Base-by-base conservation (phyloP, 2,797 vertebrate species). In the Benthosema pterotum region DNA sequence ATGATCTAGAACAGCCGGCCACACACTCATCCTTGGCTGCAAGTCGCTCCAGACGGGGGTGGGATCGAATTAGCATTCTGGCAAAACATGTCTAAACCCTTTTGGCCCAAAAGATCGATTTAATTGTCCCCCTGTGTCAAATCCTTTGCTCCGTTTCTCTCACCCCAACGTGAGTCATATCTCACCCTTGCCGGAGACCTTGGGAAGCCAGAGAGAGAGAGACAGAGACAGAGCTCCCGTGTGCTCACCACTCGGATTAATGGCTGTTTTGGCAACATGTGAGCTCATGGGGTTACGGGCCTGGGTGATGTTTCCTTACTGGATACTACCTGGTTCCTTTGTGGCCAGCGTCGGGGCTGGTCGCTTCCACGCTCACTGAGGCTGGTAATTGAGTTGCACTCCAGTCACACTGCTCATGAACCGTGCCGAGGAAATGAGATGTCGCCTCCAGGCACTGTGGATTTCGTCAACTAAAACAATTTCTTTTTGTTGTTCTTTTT, bases 221-320 rank as follows among this genome's bases (percentile, higher is more conserved):
- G 69, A 25, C 3, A 25, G 32, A 38, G 32, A 52, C 68, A 49
- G 22, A 67, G 72, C 72, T 71, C 75, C 80, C 32, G 60, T 74
- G 70, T 69, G 80, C 85, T 87, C 81, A 71, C 78, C 78, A 67
- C 82, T 86, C 66, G 79, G 89, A 93, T 92, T 91, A 91, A 87
- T 82, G 83, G 80, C 77, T 93, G 85, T 93, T 93, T 84, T 91
- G 91, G 89, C 88, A 92, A 93, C 90, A 92, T 56, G 80, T 86
- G 84, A 90, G 83, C 83, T 88, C 82, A 89, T 74, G 87, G n/a
- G 84, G 83, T 88, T 88, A 90, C 80, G 87, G 89, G 88, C 79
- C 48, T 71, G 79, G 81, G 77, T 83, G 84, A 87, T 77, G 75
- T 88, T 91, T 93, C 87, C 80, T 72, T 87, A 81, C 72, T 83